Base-by-base conservation (phyloP, 2,797 vertebrate genomes). In the Pangasius macronema region DNA sequence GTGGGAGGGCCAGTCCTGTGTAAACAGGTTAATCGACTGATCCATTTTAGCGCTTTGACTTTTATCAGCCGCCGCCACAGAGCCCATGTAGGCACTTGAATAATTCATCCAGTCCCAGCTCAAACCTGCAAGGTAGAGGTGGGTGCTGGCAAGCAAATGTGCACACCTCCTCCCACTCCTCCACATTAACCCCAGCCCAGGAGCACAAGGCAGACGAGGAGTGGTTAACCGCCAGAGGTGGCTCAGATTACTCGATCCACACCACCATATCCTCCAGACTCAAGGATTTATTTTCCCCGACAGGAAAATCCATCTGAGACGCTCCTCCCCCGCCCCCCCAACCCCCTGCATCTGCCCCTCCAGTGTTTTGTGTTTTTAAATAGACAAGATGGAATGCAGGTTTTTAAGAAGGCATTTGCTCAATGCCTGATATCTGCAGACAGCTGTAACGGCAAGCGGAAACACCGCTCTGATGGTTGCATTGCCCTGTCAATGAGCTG, bases 1-100 rank as follows among this genome's bases (percentile, higher is more conserved):
- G 61, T 77, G 84, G 92, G 93, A 94, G 94, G 94, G 94, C 93
- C 91, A 92, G 95, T 95, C 96, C 95, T 96, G 96, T 96, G 95
- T 96, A 97, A 97, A 97, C 96, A 96, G 96, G 96, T 97, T 97
- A 97, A 97, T 98, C 96, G 96, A 97, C 97, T 97, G 97, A 97
- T 97, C 96, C 95, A 96, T 96, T 97, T 95, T 95, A 97, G 96
- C 95, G 92, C 94, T 96, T 94, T 97, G 97, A 96, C 97, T 95
- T 97, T 96, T 97, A 97, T 97, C 97, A 94, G 94, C 94, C 96
- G 94, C 96, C 94, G 94, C 96, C 95, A 96, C 96, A 95, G 93
- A 97, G 96, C 94, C 94, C 96, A 96, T 95, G 96, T 95, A 94
- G 95, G 95, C 67, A 91, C 94, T 88, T 98, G 97, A 97, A 98